Conservation (phyloP, 2,113 vertebrate species). For the Syngnathus floridae region DNA sequence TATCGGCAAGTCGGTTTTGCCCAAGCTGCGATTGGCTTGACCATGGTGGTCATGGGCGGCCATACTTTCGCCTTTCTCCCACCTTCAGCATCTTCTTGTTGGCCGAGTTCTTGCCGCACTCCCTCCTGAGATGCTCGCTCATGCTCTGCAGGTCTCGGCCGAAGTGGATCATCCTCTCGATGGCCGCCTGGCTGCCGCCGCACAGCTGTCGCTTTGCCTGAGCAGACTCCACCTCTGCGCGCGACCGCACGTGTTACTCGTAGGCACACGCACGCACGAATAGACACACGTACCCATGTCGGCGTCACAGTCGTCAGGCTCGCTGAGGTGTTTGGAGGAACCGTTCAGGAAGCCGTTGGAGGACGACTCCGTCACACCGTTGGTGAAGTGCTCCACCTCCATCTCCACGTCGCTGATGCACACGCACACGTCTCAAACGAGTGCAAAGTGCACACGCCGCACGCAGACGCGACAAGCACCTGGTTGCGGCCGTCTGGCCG, state of each 20-base stretch:
- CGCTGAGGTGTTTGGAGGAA: slow-evolving; percentile 86
- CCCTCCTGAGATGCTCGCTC: slow-evolving; percentile 94
- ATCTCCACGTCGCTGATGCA: slow-evolving; percentile 89
- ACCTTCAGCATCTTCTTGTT: slow-evolving; percentile 99
- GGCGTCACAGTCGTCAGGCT: slow-evolving; percentile 92
- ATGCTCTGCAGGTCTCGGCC: slow-evolving; percentile 95
- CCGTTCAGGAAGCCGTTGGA: slow-evolving; percentile 98
- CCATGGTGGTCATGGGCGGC: too few species aligned
- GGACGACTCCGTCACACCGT: slow-evolving; percentile 90
- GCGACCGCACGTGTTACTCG: background rate
- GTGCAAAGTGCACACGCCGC: too few species aligned
- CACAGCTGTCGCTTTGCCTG: slow-evolving; percentile 91
- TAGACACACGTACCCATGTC: slow-evolving; percentile 81
- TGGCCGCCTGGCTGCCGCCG: slow-evolving; percentile 93
- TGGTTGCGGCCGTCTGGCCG: slow-evolving; percentile 80
- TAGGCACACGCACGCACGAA: background rate
- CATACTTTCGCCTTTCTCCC: background rate
- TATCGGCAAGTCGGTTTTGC: too few species aligned
- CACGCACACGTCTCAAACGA: background rate
- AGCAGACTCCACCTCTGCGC: slow-evolving; percentile 86
- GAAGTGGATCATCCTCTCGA: slow-evolving; percentile 98
- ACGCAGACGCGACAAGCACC: slow-evolving; percentile 58
- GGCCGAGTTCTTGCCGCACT: slow-evolving; percentile 92
- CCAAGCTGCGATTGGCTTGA: too few species aligned
- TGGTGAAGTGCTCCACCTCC: slow-evolving; percentile 97